These are phyloP conservation scores for Cepaea nemoralis DNA, from an alignment of 1,140 invertebrate species.

Conservation along the genomic window DNA sequence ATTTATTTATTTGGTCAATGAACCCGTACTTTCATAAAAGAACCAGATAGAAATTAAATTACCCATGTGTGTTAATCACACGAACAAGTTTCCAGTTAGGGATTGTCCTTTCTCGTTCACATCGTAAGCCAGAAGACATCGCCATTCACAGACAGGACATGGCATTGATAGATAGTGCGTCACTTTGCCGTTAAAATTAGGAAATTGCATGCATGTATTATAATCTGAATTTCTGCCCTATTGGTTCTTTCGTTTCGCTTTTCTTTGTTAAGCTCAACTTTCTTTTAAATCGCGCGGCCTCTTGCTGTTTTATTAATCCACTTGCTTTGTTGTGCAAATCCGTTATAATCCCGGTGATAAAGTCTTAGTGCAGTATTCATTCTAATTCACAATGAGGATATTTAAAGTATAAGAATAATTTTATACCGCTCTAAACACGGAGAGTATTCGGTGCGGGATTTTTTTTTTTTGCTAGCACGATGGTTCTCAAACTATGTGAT, in stretches of 20 bases:
- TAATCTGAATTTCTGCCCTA: background rate
- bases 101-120: too few relatives aligned
- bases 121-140: too few relatives aligned
- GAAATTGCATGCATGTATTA: background rate
- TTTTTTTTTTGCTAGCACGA: too few relatives aligned
- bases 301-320: constrained; percentile 26
- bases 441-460: too few relatives aligned
- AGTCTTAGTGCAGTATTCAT: constrained; percentile 17
- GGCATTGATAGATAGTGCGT: too few relatives aligned
- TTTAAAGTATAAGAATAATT: background rate
- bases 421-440: background rate
- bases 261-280: background rate
- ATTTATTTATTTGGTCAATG: too few relatives aligned
- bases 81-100: too few relatives aligned
- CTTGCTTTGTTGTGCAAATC: constrained; percentile 27
- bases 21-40: too few relatives aligned
- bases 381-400: background rate
- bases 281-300: background rate
- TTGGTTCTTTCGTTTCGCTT: background rate
- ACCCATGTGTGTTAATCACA: too few relatives aligned
- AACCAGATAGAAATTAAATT: too few relatives aligned
- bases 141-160: too few relatives aligned
- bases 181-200: background rate
- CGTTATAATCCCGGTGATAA: constrained; percentile 19
- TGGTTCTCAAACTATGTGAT: too few relatives aligned